phyloP scores from a whole-genome alignment of 2,888 invertebrate genomes.

The Diplazon laetatorius region DNA sequence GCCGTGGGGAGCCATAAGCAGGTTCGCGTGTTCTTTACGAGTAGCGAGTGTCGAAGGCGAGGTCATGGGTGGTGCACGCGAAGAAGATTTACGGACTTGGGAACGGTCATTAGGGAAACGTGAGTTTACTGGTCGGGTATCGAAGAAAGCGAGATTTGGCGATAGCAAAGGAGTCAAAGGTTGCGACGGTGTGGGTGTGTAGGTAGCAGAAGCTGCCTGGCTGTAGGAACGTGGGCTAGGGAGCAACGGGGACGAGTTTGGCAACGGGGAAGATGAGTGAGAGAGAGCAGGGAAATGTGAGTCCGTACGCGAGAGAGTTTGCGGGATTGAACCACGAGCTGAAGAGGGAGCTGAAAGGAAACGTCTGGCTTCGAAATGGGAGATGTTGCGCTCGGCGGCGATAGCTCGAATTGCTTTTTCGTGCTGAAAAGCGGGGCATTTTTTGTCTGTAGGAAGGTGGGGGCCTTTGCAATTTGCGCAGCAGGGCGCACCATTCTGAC shows the following conservation, averaged over 20 bases:
- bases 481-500: neutral
- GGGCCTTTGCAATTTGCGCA: conserved; percentile 26
- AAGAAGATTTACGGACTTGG: neutral
- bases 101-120: neutral
- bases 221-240: no score
- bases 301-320: neutral
- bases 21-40: neutral
- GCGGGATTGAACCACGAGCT: no score
- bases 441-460: conserved; percentile 1
- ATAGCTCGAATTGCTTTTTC: no score
- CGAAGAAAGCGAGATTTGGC: no score
- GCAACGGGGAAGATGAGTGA: no score
- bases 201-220: no score
- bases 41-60: neutral
- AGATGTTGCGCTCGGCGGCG: conserved; percentile 38
- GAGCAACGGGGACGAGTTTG: no score
- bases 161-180: neutral
- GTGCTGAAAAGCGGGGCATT: no score
- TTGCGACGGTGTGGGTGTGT: neutral
- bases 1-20: conserved; percentile 40
- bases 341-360: no score
- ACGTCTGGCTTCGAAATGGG: conserved; percentile 7
- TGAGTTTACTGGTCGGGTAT: no score
- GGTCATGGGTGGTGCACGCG: neutral
- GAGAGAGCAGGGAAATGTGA: neutral